These are phyloP conservation scores for Lasioglossum albipes DNA, from an alignment of 1,140 invertebrate genomes.

Conservation along the genomic window DNA sequence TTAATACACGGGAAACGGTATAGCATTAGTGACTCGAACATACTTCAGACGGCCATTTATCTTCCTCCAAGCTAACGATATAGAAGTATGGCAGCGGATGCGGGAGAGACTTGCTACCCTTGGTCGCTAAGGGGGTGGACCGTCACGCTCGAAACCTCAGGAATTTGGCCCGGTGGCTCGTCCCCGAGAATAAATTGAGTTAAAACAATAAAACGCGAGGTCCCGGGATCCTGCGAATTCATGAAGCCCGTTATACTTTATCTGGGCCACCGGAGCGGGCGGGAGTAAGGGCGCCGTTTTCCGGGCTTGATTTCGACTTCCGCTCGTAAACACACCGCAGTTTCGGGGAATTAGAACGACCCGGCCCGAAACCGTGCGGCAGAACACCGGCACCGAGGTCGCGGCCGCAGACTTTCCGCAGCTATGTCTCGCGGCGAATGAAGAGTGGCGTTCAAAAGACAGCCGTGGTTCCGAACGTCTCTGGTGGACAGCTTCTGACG, in stretches of 20 bases:
- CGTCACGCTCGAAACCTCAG: neutral
- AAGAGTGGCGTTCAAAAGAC: conserved; percentile 23
- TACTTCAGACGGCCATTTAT: neutral
- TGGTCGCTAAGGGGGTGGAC: neutral
- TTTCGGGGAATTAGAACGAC: conserved; percentile 32
- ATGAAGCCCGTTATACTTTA: neutral
- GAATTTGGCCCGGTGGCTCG: neutral
- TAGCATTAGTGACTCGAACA: too few species aligned
- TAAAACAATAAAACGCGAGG: conserved; percentile 34
- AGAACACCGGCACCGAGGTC: neutral
- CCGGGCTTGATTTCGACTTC: conserved; percentile 40
- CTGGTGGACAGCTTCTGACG: neutral
- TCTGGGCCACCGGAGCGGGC: conserved; percentile 4
- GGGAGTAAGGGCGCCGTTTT: conserved; percentile 14
- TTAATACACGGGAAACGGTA: too few species aligned
- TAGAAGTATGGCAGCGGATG: neutral
- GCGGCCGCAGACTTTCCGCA: neutral
- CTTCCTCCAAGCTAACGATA: too few species aligned
- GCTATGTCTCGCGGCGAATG: conserved; percentile 7
- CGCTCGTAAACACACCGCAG: conserved; percentile 42
- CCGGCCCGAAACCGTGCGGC: neutral
- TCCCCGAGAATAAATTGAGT: conserved; percentile 25
- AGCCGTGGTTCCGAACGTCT: conserved; percentile 11
- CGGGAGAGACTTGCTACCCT: neutral
- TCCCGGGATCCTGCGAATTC: conserved; percentile 8